phyloP scores from a whole-genome alignment of 2,113 vertebrate genomes.

The Lycocorax pyrrhopterus region DNA sequence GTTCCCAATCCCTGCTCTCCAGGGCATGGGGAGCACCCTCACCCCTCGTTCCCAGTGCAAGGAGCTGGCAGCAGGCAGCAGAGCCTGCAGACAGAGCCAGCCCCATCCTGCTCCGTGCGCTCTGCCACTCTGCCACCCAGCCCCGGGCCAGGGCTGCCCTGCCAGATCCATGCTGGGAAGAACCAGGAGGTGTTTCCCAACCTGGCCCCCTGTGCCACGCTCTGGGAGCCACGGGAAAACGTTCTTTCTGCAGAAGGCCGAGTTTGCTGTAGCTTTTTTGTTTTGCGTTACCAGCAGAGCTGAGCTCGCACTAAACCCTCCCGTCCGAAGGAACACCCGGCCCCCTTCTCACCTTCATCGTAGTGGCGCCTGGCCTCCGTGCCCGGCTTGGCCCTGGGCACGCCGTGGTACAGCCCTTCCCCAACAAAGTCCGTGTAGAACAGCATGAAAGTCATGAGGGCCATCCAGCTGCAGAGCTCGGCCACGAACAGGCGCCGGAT shows the following conservation, averaged over 20 bases:
- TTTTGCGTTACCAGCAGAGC: neutral
- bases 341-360: conserved; percentile 76
- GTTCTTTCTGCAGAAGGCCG: neutral
- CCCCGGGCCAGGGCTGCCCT: neutral
- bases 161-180: neutral
- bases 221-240: fast-evolving
- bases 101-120: neutral
- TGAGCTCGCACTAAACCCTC: neutral
- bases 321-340: neutral
- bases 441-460: conserved; percentile 84
- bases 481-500: conserved; percentile 81
- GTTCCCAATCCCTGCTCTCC: neutral
- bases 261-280: neutral
- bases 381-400: conserved; percentile 80
- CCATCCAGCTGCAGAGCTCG: conserved; percentile 88
- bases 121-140: neutral
- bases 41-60: neutral
- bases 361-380: conserved; percentile 77
- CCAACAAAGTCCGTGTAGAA: conserved; percentile 89
- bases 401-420: conserved; percentile 80
- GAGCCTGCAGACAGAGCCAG: neutral
- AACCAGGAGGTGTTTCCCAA: neutral
- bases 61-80: neutral
- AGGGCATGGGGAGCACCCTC: neutral
- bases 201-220: neutral